Base-by-base conservation (phyloP, 2,888 invertebrate genomes). In the Mythimna albipuncta region DNA sequence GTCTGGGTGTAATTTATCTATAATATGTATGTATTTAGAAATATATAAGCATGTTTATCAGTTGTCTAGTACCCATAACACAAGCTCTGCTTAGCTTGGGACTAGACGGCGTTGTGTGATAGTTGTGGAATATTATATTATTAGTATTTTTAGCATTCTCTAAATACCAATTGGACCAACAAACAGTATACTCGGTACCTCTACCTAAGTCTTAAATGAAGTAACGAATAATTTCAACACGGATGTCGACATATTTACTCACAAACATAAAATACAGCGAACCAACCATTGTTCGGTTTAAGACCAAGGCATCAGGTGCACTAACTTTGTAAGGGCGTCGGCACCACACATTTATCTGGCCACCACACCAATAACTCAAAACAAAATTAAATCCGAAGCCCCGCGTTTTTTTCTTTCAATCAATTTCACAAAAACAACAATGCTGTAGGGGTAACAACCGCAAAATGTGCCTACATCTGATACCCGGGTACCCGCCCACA, bases 341-440 rank as follows among this genome's bases (percentile, higher is more conserved):
- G 38, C 11, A 64, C 82, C 75, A 44, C 77, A 81, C 64, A 62
- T 69, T 38, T 13, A 44, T 81, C 13, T 10, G n/a, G 0, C 21
- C 44, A 58, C 75, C 61, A 59, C 85, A 72, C 41, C 26, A 44
- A 75, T 84, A 81, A 65, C 63, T 72, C 77, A 69, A 76, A 81
- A 77, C 57, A 77, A 85, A 82, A 69, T 71, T 68, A 63, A 82
- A 62, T 58, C 35, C 54, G 13, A 35, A n/a, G 35, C 52, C 21
- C 38, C 52, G 26, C 10, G n/a, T 38, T 69, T 77, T 77, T 77
- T 75, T 63, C 52, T 73, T 55, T 63, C 76, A 59, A 83, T 79
- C 81, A 72, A 81, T 81, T 81, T 83, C 67, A 75, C 59, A 67
- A 26, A 64, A 75, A 80, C 57, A 73, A 86, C 75, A 81, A 64